These are phyloP conservation scores for Zeus faber DNA, from an alignment of 2,113 vertebrate genomes.

Conservation along the genomic window DNA sequence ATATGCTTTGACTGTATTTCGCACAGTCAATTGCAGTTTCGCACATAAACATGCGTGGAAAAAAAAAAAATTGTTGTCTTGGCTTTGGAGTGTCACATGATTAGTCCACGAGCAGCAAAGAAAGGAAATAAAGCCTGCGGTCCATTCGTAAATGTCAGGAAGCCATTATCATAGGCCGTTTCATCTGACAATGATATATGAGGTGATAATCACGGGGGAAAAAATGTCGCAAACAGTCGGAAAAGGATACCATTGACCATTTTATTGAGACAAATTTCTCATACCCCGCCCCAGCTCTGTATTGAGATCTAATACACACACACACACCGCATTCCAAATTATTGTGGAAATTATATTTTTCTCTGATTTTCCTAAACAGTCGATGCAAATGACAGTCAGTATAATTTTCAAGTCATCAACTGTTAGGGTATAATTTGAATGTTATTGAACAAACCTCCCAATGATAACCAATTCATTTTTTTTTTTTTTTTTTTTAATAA, in stretches of 20 bases:
- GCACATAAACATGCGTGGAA: no score
- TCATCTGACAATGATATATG: slow-evolving; percentile 16
- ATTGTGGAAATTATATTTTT: no score
- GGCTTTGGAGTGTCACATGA: background rate
- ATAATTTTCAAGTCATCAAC: no score
- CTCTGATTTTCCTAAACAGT: no score
- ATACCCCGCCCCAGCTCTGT: background rate
- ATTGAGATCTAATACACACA: background rate
- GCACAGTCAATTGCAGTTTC: no score
- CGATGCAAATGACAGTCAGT: no score
- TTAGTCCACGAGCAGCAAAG: slow-evolving; percentile 14
- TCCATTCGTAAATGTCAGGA: slow-evolving; percentile 11
- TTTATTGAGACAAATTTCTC: slow-evolving; percentile 15
- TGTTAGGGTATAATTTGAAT: no score
- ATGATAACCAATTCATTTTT: no score
- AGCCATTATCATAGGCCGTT: slow-evolving; percentile 18
- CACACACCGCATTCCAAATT: background rate
- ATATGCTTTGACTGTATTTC: no score
- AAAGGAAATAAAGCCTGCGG: slow-evolving; percentile 6
- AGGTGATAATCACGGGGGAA: slow-evolving; percentile 17
- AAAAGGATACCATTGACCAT: slow-evolving; percentile 8
- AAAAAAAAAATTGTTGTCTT: no score
- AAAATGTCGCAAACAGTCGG: slow-evolving; percentile 1
- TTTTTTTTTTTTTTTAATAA: no score
- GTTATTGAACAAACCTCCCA: no score